These are phyloP conservation scores for Connochaetes taurinus DNA, from an alignment of 2,113 vertebrate genomes.

Conservation along the genomic window DNA sequence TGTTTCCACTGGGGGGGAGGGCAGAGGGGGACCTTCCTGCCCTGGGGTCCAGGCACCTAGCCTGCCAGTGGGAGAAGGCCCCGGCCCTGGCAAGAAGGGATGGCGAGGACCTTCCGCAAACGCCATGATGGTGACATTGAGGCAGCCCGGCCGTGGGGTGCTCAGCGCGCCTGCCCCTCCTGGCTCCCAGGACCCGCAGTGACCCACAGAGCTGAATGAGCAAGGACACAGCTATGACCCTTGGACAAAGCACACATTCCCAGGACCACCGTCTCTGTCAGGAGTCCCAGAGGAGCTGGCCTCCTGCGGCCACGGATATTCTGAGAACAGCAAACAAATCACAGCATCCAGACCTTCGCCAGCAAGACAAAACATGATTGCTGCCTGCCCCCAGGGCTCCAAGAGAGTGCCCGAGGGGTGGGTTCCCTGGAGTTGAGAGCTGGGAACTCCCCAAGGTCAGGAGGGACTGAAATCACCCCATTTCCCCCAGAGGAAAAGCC, in stretches of 20 bases:
- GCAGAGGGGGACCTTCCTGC: neutral
- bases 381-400: neutral
- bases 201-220: neutral
- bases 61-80: neutral
- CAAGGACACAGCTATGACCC: neutral
- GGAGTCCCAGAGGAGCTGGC: neutral
- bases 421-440: neutral
- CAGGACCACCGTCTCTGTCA: fast-evolving
- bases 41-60: neutral
- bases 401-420: fast-evolving
- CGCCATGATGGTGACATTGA: neutral
- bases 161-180: neutral
- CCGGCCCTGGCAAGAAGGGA: neutral
- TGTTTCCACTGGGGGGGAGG: neutral
- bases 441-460: neutral
- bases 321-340: neutral
- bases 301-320: fast-evolving
- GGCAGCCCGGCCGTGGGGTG: fast-evolving
- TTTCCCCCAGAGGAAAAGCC: neutral
- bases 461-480: neutral
- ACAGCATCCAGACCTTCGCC: neutral
- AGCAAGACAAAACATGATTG: fast-evolving
- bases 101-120: fast-evolving
- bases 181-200: neutral
- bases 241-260: neutral